Percentiles rank a stretch among this genome's conserved stretches.
Conservation (phyloP, 2,888 invertebrate genomes). For the Erynnis tages region DNA sequence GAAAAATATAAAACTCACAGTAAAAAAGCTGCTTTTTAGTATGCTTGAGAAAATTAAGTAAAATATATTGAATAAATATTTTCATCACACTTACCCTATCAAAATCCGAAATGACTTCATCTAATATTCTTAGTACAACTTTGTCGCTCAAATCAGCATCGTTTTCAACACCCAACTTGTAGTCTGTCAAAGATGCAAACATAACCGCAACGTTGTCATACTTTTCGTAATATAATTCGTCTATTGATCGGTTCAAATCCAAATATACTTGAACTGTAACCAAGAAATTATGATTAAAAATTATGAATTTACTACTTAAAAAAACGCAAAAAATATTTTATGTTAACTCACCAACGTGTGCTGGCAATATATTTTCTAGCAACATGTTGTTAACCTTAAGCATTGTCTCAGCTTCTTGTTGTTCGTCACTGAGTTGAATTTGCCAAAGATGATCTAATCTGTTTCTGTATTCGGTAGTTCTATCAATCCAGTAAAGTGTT, state of each 20-base stretch:
- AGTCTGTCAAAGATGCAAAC: conserved; percentile 96
- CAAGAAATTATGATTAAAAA: background rate
- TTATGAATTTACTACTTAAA: background rate
- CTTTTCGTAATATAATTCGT: conserved; percentile 92
- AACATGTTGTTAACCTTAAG: conserved; percentile 93
- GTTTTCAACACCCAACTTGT: conserved; percentile 84
- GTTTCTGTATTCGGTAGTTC: conserved; percentile 94
- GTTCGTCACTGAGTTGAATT: conserved; percentile 88
- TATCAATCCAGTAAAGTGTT: conserved; percentile 91
- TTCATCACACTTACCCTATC: conserved; percentile 90
- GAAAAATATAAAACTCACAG: no score
- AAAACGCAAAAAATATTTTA: background rate
- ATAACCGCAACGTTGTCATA: conserved; percentile 96
- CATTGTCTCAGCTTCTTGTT: conserved; percentile 92
- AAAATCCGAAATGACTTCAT: conserved; percentile 96
- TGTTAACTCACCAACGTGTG: conserved; percentile 89
- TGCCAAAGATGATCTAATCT: conserved; percentile 90
- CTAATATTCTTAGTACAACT: conserved; percentile 87
- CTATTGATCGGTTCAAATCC: conserved; percentile 85
- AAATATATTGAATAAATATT: background rate
- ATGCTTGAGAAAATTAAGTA: background rate
- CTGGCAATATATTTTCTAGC: conserved; percentile 95
- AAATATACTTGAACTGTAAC: conserved; percentile 88
- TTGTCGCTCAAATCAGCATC: conserved; percentile 85
- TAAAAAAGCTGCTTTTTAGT: no score